Conservation (phyloP, 1,140 invertebrate species). For the Heliothis virescens region DNA sequence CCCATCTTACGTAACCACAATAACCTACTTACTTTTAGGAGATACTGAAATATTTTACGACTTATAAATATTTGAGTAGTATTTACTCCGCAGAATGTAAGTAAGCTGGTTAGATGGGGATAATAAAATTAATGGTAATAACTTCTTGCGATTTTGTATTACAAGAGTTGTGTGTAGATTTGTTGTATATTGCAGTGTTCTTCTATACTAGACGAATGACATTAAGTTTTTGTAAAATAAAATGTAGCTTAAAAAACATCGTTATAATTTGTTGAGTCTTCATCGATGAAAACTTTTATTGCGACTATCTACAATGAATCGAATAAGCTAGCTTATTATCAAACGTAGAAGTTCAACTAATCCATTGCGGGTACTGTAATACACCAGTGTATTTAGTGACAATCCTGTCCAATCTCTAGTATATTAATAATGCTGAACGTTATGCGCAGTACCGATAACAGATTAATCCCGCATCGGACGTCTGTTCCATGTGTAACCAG, state of each 20-base stretch:
- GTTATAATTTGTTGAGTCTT: no score
- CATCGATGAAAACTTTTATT: no score
- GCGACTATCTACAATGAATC: no score
- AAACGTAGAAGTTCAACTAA: no score
- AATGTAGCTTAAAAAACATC: no score
- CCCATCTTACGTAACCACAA: conserved; percentile 10
- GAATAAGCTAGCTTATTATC: no score
- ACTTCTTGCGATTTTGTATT: conserved; percentile 10
- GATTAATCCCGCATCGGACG: conserved; percentile 44
- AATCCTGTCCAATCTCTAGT: conserved; percentile 9
- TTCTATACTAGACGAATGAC: neutral
- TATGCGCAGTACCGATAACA: conserved; percentile 36
- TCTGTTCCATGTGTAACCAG: neutral
- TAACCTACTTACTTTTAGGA: conserved; percentile 24
- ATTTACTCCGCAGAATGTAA: neutral
- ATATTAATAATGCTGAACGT: conserved; percentile 26
- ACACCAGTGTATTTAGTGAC: neutral
- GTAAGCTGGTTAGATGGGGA: conserved; percentile 31
- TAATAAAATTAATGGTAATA: conserved; percentile 38
- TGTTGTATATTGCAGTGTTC: neutral
- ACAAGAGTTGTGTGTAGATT: neutral
- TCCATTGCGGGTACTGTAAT: neutral
- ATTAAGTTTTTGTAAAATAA: no score
- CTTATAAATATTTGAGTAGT: conserved; percentile 34
- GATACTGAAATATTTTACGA: conserved; percentile 30